Evolutionary conservation across 1,140 invertebrate genomes (phyloP), one percentile per base, ranked within the genome.

Genomic region (Drosophila ogumai): DNA sequence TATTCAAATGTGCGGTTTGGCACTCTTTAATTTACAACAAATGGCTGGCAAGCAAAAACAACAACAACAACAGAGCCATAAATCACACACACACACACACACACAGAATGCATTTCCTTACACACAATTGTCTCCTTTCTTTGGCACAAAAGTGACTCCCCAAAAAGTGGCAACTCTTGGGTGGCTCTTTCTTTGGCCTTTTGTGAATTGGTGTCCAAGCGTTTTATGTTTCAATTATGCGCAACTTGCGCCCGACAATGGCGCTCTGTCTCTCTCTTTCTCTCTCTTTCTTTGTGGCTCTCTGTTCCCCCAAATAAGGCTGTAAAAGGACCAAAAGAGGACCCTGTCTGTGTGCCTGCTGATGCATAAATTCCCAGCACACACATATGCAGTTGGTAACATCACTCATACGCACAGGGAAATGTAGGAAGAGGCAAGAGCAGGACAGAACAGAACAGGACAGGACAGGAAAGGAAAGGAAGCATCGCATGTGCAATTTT

Each of bases 191-290:
- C 52, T 67, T 50, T 68, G 79, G 85, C 81, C 85, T 85, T 88
- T 88, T 88, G 85, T 88, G 85, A 90, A 90, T 88, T 90, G 85
- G 85, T 88, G 85, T 88, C 85, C 85, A 88, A 88, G 85, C 85
- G 85, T 88, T 88, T 88, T 88, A 88, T 88, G 85, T 88, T 88
- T 88, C 85, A 88, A 88, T 88, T 88, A 88, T 88, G 85, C 85
- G 85, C 85, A 88, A 88, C 84, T 88, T 88, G 84, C 59, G 85
- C 77, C 84, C 84, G 80, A 88, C 84, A 88, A 88, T 88, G 85
- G 81, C 44, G 50, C 61, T 40, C 79, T 57, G 56, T 67, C 74
- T 50, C 57, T 65, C 7, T 56, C 17, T 32, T 17, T 13, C 31
- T 5, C 49, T 19, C 32, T 15, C 7, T 57, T 64, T 60, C 36